Evolutionary conservation across 2,113 vertebrate species (phyloP), one percentile per base, ranked within the genome.

Genomic region (Cromileptes altivelis): DNA sequence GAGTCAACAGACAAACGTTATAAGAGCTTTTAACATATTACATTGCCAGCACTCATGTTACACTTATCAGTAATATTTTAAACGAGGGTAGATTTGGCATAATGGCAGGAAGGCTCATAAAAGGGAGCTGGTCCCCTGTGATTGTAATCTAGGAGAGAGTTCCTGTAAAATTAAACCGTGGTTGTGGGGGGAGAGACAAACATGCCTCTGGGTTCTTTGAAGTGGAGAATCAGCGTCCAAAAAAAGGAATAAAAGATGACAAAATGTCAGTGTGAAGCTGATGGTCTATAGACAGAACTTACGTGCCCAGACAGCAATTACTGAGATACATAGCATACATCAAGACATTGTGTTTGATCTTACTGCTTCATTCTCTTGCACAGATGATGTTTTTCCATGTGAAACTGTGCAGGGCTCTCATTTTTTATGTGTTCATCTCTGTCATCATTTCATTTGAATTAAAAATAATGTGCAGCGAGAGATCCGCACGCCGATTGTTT

Each of bases 161-260:
- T 94, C 91, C 93, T 94, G 94, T 94, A 84, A 94, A 95, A 94
- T 93, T 87, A 93, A 94, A 91, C 92, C 85, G 8, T 57, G 76
- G 71, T 87, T 87, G 78, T 52, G 74, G 60, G 74, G 70, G 70
- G 80, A 49, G 74, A 23, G 78, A 64, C 70, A 87, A 85, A 89
- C 87, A 84, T 72, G 80, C 86, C 72, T 90, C 80, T 85, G 89
- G 84, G 85, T 80, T 82, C 90, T 95, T 94, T 95, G 90, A 94
- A 94, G 93, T 84, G 47, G 64, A 87, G 87, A 91, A 93, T 93
- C 90, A 85, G 83, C 85, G 49, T 86, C 85, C 52, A 84, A 87
- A 91, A 90, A 91, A 91, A 80, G 80, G 90, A 94, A 94, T 93
- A 89, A 88, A 93, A 93, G 91, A 94, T 93, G 92, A 93, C 88